These are phyloP conservation scores for Mustelus asterias DNA, from an alignment of 2,113 vertebrate genomes.

Conservation along the genomic window DNA sequence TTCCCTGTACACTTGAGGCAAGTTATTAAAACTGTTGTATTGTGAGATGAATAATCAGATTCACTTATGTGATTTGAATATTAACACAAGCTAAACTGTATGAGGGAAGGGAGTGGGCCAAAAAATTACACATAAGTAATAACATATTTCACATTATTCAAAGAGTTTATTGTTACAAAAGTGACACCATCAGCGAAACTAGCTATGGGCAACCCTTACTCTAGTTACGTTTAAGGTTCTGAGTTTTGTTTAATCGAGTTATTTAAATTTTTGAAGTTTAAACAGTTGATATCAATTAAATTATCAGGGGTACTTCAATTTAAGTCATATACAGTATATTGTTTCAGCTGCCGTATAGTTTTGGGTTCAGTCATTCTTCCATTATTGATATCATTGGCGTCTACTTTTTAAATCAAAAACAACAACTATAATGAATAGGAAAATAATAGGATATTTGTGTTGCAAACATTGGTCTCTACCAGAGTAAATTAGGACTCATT, in stretches of 20 bases:
- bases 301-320: neutral
- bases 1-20: neutral
- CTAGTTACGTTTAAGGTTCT: too few relatives aligned
- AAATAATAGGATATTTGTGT: neutral
- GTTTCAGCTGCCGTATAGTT: neutral
- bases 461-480: neutral
- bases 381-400: conserved; percentile 7
- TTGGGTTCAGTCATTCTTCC: neutral
- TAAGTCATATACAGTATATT: neutral
- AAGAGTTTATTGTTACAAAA: neutral
- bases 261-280: conserved; percentile 14
- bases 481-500: neutral
- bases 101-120: neutral
- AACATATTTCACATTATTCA: neutral
- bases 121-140: neutral
- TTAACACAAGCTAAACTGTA: neutral
- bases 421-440: neutral
- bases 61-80: neutral
- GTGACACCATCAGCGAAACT: neutral
- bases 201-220: too few relatives aligned
- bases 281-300: neutral
- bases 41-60: neutral
- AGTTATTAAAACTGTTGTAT: neutral
- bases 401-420: conserved; percentile 1
- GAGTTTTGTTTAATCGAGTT: neutral